Evolutionary conservation across 1,140 invertebrate species (phyloP), one percentile per base, ranked within the genome.

Genomic region (Zaprionus taronus): DNA sequence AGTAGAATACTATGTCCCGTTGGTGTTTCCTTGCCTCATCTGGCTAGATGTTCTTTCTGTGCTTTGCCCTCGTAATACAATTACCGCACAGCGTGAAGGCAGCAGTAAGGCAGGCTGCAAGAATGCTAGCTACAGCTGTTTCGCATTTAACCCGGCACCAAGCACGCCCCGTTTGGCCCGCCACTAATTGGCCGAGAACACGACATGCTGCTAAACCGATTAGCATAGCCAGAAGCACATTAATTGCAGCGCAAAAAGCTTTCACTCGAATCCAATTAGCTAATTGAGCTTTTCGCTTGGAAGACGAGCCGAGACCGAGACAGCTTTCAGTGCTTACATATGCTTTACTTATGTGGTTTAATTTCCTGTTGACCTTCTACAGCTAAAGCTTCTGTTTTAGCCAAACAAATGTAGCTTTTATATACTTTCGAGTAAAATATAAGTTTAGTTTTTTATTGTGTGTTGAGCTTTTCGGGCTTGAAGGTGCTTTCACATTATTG

Each of bases 1-100:
- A 60, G 57, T 60, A 60, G 57, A 60, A 60, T 60, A 60, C 36
- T 49, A 28, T 65, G 62, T 65, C 61, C 34, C 31, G 5, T 31
- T 31, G 24, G 17, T 34, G 31, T 34, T 34, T 11, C 31, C 28
- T 5, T 17, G 17, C 61, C 55, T n/a, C 24, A 53, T 24, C 49
- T 24, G 12, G 24, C 17, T 28, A 17, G 28, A 17, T 51, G 47
- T 51, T 24, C 41, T 11, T 47, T 17, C 41, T 24, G 4, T 47
- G 41, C n/a, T 47, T 5, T 47, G 47, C 17, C 47, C 20, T 51
- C 47, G 20, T 51, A 51, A 51, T 51, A 51, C 47, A 51, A 51
- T 51, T 51, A 51, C 47, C 17, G 9, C n/a, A 15, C n/a, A 47
- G n/a, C n/a, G n/a, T n/a, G n/a, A 17, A 17, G 41, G 41, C 11